Conservation (phyloP, 2,888 invertebrate species). For the Brachylomia viminalis region DNA sequence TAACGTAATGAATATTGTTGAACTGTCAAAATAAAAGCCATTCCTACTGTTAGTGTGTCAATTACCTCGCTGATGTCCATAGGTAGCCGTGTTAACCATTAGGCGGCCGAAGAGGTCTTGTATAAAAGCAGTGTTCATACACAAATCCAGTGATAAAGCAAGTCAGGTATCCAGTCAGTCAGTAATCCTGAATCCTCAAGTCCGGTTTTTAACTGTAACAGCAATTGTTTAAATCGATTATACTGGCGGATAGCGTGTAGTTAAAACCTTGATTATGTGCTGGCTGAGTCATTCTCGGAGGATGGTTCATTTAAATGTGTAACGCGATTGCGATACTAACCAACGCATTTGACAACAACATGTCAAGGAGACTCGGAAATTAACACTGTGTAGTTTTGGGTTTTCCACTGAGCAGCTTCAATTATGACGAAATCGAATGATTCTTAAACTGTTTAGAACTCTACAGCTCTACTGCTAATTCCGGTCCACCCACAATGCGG, state of each 20-base stretch:
- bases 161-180: not conserved
- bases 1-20: too few relatives aligned
- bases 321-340: slow-evolving; percentile 33
- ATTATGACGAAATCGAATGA: slow-evolving; percentile 26
- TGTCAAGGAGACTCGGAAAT: slow-evolving; percentile 52
- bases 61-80: too few relatives aligned
- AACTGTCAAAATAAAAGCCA: too few relatives aligned
- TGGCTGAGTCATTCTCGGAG: slow-evolving; percentile 42
- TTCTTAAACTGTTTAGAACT: slow-evolving; percentile 20
- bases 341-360: slow-evolving; percentile 30
- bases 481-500: slow-evolving; percentile 58
- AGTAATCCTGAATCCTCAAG: not conserved
- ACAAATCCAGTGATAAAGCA: not conserved
- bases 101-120: not conserved
- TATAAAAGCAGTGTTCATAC: slow-evolving; percentile 6
- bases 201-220: slow-evolving; percentile 10
- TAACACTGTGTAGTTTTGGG: slow-evolving; percentile 42
- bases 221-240: slow-evolving; percentile 15
- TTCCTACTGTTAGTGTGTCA: too few relatives aligned
- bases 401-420: slow-evolving; percentile 15
- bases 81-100: not conserved
- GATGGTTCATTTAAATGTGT: slow-evolving; percentile 45
- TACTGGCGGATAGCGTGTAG: slow-evolving; percentile 30
- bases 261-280: slow-evolving; percentile 31
- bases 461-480: slow-evolving; percentile 17